Evolutionary conservation across 2,888 invertebrate genomes (phyloP).

Genomic region (Agriopis aurantiaria): DNA sequence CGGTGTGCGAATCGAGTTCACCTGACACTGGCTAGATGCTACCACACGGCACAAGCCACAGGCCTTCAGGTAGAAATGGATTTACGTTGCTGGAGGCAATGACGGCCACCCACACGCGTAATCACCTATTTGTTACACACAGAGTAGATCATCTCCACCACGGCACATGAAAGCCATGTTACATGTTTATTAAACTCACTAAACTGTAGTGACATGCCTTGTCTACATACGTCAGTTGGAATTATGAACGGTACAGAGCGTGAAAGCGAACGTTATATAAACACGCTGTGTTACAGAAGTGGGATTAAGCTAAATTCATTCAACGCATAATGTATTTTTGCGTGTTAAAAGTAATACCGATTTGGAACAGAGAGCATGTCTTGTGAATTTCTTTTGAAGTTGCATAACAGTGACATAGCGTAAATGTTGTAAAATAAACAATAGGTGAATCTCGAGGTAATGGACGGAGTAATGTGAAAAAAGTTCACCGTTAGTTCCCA

Average conservation of each 20-base stretch:
- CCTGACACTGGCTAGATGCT: constrained; percentile 54
- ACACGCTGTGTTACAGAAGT: constrained; percentile 50
- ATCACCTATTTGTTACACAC: constrained; percentile 45
- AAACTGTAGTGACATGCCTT: constrained; percentile 26
- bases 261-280: constrained; percentile 70
- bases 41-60: constrained; percentile 19
- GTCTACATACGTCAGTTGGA: constrained; percentile 31
- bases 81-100: constrained; percentile 48
- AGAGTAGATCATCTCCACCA: constrained; percentile 29
- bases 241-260: constrained; percentile 49
- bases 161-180: constrained; percentile 21
- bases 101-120: constrained; percentile 55
- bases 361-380: constrained; percentile 26
- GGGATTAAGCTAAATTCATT: constrained; percentile 37
- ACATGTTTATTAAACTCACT: constrained; percentile 29
- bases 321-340: constrained; percentile 25
- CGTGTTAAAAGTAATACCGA: constrained; percentile 25
- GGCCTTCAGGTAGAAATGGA: constrained; percentile 50
- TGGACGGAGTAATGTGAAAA: constrained; percentile 46
- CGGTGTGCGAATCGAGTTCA: constrained; percentile 73
- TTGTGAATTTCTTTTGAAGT: constrained; percentile 30
- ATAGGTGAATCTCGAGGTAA: constrained; percentile 42
- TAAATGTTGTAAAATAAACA: constrained; percentile 37
- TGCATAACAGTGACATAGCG: constrained; percentile 34
- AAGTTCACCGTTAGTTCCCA: constrained; percentile 76